Conservation (phyloP, 2,888 invertebrate species). For the Machimus rusticus region DNA sequence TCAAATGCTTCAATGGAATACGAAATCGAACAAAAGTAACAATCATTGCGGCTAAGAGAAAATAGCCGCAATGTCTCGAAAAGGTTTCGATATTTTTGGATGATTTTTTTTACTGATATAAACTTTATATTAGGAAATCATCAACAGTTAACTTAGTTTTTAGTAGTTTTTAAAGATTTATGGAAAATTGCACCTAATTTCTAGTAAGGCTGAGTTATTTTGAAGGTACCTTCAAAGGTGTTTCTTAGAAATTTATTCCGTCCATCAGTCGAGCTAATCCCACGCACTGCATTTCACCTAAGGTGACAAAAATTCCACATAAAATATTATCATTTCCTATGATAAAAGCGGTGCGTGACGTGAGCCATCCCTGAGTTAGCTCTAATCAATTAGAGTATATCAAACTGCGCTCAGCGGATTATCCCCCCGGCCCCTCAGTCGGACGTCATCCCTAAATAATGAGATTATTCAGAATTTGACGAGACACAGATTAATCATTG, state of each 20-base stretch:
- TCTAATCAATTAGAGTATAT: neutral
- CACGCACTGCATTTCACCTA: neutral
- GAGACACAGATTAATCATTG: conserved; percentile 44
- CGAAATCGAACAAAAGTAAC: too few species aligned
- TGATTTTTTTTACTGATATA: too few species aligned
- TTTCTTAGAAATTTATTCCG: neutral
- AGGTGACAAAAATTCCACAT: neutral
- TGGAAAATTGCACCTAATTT: too few species aligned
- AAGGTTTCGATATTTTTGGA: too few species aligned
- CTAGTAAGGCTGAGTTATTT: neutral
- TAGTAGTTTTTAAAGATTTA: too few species aligned
- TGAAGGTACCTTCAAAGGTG: neutral
- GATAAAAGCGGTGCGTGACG: neutral
- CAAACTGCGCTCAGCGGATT: neutral
- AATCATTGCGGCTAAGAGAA: too few species aligned
- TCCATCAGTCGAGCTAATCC: neutral
- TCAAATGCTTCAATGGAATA: too few species aligned
- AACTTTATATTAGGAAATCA: too few species aligned
- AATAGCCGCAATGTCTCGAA: too few species aligned
- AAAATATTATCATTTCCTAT: neutral
- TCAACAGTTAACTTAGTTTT: too few species aligned
- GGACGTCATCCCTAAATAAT: neutral
- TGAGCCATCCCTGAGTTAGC: neutral
- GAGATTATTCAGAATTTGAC: conserved; percentile 44
- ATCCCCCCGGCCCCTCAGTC: neutral